Evolutionary conservation across 2,113 vertebrate species (phyloP).

Genomic region (Aptenodytes patagonicus): DNA sequence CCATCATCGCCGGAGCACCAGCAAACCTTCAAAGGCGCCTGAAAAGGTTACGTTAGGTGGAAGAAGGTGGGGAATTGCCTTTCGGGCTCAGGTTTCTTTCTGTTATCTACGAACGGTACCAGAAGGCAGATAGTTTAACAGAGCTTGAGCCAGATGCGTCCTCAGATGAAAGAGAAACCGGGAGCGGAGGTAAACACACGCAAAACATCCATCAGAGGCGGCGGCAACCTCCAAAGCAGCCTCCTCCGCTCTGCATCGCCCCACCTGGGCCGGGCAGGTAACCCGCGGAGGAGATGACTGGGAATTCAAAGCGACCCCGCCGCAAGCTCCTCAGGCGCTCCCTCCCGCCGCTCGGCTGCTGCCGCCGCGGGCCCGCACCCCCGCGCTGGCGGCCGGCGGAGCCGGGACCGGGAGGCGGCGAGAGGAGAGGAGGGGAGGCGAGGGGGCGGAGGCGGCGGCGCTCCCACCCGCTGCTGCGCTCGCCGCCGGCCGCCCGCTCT

Average conservation of each 20-base stretch:
- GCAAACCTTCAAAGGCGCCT: conserved; percentile 1
- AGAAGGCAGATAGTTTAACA: conserved; percentile 18
- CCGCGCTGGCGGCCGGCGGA: neutral
- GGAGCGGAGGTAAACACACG: conserved; percentile 40
- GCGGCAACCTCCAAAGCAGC: conserved; percentile 23
- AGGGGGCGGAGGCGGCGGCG: neutral
- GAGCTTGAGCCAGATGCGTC: conserved; percentile 25
- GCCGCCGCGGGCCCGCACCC: conserved; percentile 3
- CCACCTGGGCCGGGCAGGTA: conserved; percentile 64
- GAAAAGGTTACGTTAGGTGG: conserved; percentile 33
- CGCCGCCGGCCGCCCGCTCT: neutral
- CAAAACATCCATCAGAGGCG: conserved; percentile 45
- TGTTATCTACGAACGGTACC: conserved; percentile 12
- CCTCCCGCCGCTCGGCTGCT: neutral
- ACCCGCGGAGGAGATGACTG: neutral
- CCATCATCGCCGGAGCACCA: conserved; percentile 29
- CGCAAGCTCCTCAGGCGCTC: neutral
- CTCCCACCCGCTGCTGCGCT: neutral
- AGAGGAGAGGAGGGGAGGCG: neutral
- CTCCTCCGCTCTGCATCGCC: conserved; percentile 62
- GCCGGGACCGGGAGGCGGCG: neutral
- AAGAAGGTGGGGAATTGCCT: conserved; percentile 51
- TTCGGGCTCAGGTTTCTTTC: conserved; percentile 25
- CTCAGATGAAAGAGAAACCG: conserved; percentile 51
- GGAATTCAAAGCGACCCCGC: neutral